Base-by-base conservation (phyloP, 2,888 invertebrate genomes). In the Tholera decimalis region DNA sequence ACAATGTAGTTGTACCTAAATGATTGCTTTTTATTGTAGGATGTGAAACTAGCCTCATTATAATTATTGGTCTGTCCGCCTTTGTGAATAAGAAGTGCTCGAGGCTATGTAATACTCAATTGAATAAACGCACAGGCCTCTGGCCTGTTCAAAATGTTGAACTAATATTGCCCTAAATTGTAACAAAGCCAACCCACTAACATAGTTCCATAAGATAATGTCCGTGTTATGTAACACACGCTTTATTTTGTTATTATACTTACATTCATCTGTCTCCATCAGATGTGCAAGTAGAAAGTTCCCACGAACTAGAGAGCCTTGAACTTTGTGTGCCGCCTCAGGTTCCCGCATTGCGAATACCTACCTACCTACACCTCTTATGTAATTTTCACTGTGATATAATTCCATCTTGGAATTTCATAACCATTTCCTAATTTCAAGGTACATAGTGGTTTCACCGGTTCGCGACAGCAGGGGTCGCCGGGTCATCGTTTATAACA, bases 371-470 rank as follows among this genome's bases (percentile, higher is more conserved):
- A n/a, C n/a, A n/a, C 75, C 55, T 64, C 75, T 79, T 79, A 79
- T 68, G 69, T 69, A 72, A 72, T 76, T 65, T 68, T 69, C 50
- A 47, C 61, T 70, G 80, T 88, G 88, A 87, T 85, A 88, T 88
- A 89, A 87, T 88, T 86, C 79, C 79, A 75, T 59, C 62, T 80
- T 81, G 65, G 60, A 72, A 80, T 88, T 89, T 83, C 88, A 87
- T 82, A 88, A 86, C 65, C n/a, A 56, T 90, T 89, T 89, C 86
- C 75, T 85, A 84, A 88, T 84, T 88, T 88, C 61, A 82, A 97
- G 97, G 86, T 98, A 97, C 88, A 96, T 98, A 79, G 97, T 97
- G 82, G 97, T 97, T 24, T 97, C 98, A 57, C 98, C 98, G 33
- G 96, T 97, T 68, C 96, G 97, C 68, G 98, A 98, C 91, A 95